Evolutionary conservation across 2,113 vertebrate genomes (phyloP), one percentile per base, ranked within the genome.

Genomic region (Gulo gulo): DNA sequence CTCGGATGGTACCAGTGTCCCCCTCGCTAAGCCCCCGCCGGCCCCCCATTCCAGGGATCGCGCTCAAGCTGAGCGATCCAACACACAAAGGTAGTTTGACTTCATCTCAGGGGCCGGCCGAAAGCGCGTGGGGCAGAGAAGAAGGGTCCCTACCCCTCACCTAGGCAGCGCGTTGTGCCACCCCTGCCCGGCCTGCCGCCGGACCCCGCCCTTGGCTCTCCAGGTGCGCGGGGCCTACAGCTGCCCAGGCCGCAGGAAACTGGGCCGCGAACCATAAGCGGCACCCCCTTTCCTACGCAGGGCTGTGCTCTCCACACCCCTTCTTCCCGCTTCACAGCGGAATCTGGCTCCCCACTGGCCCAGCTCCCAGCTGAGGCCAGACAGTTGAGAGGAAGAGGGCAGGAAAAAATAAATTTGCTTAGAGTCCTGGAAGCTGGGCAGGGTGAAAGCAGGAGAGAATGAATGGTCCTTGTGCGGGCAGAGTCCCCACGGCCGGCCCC

Each of bases 381-480:
- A 36, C 34, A 10, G 47, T 23, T 52, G 85, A 34, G 65, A 65
- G 16, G 5, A 4, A 18, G 14, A 52, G 50, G 57, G 15, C n/a
- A 39, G 14, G 61, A 6, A 26, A 9, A 89, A 34, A 7, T 6
- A 6, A 26, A 21, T 80, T 34, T 73, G 61, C 67, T 31, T 36
- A 59, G 73, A 26, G 34, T 81, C 39, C 65, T 83, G 88, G 90
- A 50, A 85, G 76, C 47, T 2, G 39, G 65, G 39, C 23, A 47
- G 79, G 9, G 31, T 39, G 6, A 0, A 67, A 61, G 34, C 21
- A 26, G 65, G 23, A 52, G 47, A 39, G 16, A 59, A 45, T 1
- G 16, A 69, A 23, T 0, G 1, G 9, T n/a, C 50, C 65, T 1
- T 3, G 8, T 3, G 16, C 23, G 7, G 6, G 0, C 11, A 1